Evolutionary conservation across 2,797 vertebrate genomes (phyloP), one percentile per base, ranked within the genome.

Genomic region (Paguma larvata): DNA sequence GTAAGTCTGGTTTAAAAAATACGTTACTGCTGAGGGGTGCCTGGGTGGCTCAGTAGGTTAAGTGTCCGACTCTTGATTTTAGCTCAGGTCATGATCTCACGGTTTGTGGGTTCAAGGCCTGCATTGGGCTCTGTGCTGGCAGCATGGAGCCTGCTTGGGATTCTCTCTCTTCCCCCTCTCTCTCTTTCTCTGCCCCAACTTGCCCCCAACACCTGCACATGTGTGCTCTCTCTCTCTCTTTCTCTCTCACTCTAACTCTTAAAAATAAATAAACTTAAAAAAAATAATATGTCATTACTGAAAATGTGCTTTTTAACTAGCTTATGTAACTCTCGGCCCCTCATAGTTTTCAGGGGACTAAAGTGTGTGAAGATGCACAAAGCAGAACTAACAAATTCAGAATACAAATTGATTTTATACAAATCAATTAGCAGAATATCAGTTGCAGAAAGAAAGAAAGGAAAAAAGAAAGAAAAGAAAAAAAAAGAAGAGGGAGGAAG

Each of bases 401-500:
- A 34, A 88, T 89, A 72, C 15, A 92, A 59, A 90, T 90, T 32
- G 23, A 93, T 89, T 95, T 93, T 94, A 93, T 94, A 90, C 38
- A 94, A 87, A 73, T 94, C 51, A 93, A 89, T 96, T 84, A 92
- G 59, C 27, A 90, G 90, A 79, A 70, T 88, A 38, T n/a, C 32
- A 85, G 18, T 68, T 96, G 68, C 13, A 27, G 72, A 67, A 11
- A 51, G 16, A 63, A 51, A 27, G 5, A 5, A 18, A 15, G 6
- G n/a, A 65, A 82, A 9, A 75, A 11, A 27, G 32, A 19, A 70
- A 18, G n/a, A 34, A 68, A 65, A 16, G 63, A 65, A 73, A 11
- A 51, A 27, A 3, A 5, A 18, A 15, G 6, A 9, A 75, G 6
- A 27, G 32, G 10, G 38, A 18, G n/a, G 19, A 68, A n/a, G 32